Conservation (phyloP, 2,113 vertebrate genomes). For the Caracal caracal region DNA sequence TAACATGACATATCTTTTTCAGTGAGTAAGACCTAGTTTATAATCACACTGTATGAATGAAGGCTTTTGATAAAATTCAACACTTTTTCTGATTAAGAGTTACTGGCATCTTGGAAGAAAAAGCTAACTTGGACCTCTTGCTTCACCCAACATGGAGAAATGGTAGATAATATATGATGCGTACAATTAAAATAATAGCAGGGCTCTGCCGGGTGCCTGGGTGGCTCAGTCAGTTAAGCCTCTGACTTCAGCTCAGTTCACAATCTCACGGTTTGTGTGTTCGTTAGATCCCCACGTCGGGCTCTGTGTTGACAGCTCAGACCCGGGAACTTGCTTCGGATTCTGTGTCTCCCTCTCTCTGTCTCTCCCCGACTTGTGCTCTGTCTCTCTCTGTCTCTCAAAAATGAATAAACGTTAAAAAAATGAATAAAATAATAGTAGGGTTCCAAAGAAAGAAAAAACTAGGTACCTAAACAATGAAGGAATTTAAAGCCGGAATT, state of each 20-base stretch:
- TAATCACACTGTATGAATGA: neutral
- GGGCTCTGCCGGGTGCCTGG: neutral
- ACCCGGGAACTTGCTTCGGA: too few relatives aligned
- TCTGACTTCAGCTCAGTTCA: too few relatives aligned
- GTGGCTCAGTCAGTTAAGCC: too few relatives aligned
- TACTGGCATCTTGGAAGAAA: neutral
- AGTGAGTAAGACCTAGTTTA: neutral
- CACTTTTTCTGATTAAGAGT: neutral
- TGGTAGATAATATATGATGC: neutral
- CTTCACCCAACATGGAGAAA: neutral
- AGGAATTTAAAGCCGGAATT: neutral
- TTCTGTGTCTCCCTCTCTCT: too few relatives aligned
- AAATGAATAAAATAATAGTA: neutral
- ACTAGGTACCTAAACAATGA: neutral
- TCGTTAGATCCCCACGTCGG: too few relatives aligned
- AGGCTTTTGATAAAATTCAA: conserved; percentile 12
- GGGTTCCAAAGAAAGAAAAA: neutral
- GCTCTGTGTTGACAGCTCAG: too few relatives aligned
- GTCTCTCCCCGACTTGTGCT: too few relatives aligned
- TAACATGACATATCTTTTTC: neutral
- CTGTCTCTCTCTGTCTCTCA: too few relatives aligned
- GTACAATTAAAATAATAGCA: neutral
- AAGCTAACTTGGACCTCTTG: neutral
- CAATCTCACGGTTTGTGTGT: too few relatives aligned
- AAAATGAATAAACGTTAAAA: too few relatives aligned